Evolutionary conservation across 2,888 invertebrate genomes (phyloP), one percentile per base, ranked within the genome.

Genomic region (Cyaniris semiargus): DNA sequence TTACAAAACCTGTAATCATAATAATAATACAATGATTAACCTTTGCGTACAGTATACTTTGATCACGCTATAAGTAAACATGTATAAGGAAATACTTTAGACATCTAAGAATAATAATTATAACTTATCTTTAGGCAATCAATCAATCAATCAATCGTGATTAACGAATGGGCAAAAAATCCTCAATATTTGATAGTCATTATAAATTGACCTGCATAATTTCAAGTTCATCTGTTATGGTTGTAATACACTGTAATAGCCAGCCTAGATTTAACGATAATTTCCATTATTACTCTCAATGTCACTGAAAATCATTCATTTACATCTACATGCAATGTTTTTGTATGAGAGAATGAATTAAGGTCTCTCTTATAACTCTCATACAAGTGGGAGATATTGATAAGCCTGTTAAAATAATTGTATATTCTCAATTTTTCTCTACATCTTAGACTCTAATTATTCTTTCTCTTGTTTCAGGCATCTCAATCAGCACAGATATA

Each of bases 401-500:
- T 44, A 44, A 53, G 4, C 10, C 44, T 44, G 10, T 48, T 48
- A 53, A 18, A 53, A 18, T 18, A 3, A 4, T 13, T 48, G 15
- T 48, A 4, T 15, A 53, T 5, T 18, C 18, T 18, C 53, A 18
- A 18, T 53, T 18, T 13, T 53, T 18, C 53, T 53, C 15, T 53
- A 15, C 3, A 48, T 13, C 4, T 27, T 1, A 31, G 27, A 3
- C 66, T 66, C 1, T 13, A 31, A 31, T 66, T 4, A 27, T 1
- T 27, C 78, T 79, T n/a, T 76, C 79, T 74, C 75, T 58, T 77
- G 80, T 87, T 86, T 76, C 86, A 93, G 93, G 88, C 84, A 86
- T 92, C 82, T 87, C 89, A 1, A 83, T 93, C 78, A 90, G 89
- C 78, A 83, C 91, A 44, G 91, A 89, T 44, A 84, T 89, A 83